phyloP scores from a whole-genome alignment of 2,797 vertebrate species.

The Clarias platycephalus region DNA sequence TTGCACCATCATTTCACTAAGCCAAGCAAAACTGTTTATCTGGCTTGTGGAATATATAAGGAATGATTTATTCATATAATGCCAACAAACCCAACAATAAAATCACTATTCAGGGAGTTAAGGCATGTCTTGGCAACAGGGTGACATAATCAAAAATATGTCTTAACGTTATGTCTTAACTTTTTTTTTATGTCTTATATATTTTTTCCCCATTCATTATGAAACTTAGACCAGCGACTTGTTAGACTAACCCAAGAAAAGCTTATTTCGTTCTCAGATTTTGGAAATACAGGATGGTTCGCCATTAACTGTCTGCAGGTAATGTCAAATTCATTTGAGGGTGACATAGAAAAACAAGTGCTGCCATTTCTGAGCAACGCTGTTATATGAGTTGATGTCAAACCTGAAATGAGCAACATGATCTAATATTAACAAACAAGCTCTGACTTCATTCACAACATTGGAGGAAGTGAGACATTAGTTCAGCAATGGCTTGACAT shows the following conservation, averaged over 20 bases:
- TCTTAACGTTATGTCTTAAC: background rate
- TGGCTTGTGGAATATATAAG: background rate
- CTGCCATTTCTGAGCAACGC: background rate
- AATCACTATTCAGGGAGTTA: background rate
- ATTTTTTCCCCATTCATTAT: background rate
- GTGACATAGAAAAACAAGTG: background rate
- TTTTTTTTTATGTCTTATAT: background rate
- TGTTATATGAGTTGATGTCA: background rate
- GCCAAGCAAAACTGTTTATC: background rate
- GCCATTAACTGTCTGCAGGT: background rate
- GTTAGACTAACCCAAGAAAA: background rate
- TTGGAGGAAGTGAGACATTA: background rate
- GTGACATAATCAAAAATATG: background rate
- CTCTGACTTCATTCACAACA: background rate
- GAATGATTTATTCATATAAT: background rate
- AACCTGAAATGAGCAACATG: background rate
- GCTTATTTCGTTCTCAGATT: background rate
- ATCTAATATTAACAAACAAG: slow-evolving; percentile 1
- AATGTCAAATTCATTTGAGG: background rate
- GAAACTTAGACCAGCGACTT: background rate
- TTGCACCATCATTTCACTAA: background rate
- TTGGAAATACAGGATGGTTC: background rate
- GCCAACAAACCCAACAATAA: background rate
- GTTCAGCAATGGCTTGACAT: background rate
- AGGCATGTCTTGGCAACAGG: background rate